Conservation (phyloP, 2,113 vertebrate species). For the Ochotona curzoniae region DNA sequence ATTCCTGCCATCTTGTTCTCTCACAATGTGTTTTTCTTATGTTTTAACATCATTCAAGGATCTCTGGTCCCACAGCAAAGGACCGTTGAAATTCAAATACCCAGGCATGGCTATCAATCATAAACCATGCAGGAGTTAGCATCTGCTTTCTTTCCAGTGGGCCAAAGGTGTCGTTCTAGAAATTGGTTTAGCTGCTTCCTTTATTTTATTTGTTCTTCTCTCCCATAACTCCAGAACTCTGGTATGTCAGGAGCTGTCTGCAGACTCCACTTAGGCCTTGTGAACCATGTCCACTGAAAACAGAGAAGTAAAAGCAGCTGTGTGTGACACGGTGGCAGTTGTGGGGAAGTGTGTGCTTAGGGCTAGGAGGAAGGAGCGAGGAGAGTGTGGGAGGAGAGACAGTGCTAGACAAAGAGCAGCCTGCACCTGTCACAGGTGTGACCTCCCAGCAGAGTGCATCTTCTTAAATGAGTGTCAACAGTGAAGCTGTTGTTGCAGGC, state of each 20-base stretch:
- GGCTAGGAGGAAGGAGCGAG: rapidly evolving
- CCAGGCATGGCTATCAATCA: background rate
- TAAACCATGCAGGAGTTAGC: background rate
- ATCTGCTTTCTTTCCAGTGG: background rate
- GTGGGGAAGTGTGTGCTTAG: background rate
- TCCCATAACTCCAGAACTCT: background rate
- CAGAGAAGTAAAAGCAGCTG: background rate
- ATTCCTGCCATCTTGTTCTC: too few relatives aligned
- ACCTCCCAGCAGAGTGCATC: background rate
- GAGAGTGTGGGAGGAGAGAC: rapidly evolving
- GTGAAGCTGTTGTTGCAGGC: background rate
- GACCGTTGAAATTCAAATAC: background rate
- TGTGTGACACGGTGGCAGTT: background rate
- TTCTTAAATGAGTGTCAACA: rapidly evolving
- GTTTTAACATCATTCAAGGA: conserved; percentile 35
- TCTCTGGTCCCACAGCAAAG: conserved; percentile 48
- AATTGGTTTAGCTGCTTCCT: background rate
- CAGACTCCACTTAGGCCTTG: background rate
- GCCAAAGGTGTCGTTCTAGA: background rate
- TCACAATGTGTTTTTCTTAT: conserved; percentile 15
- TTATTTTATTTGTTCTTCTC: background rate
- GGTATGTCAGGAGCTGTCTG: background rate
- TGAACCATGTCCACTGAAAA: background rate
- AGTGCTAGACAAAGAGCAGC: rapidly evolving
- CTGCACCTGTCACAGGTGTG: background rate